Evolutionary conservation across 2,113 vertebrate species (phyloP), one percentile per base, ranked within the genome.

Genomic region (Eleginops maclovinus): DNA sequence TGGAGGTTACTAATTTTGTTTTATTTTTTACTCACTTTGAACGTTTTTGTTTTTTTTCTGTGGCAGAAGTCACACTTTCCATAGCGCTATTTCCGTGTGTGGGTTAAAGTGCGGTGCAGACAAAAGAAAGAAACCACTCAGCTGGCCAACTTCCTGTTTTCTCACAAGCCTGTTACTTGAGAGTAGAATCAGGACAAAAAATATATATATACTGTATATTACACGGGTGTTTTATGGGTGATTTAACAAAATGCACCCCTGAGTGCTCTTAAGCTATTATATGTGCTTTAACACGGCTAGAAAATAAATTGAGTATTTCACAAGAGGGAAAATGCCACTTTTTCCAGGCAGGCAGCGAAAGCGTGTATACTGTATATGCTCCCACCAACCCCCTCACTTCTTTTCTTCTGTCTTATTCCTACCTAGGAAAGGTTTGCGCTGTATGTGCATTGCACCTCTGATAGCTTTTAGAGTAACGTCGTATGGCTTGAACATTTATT

Each of bases 111-210:
- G 85, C 82, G 81, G 62, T n/a, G 69, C 76, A 88, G 76, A 92
- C 86, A 91, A 93, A 88, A 90, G 88, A 88, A 83, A 90, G 79
- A 87, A 89, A 93, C 83, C 79, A 80, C 87, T 89, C 81, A 75
- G 84, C 75, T 86, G 85, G 84, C 79, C 74, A 84, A 84, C 86
- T 91, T 93, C 92, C 91, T 93, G 90, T 90, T 92, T 91, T 87
- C 85, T 91, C 72, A 85, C 53, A 89, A 84, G 70, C 54, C 60
- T 85, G 67, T 61, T 51, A 54, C 75, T 72, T 71, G 15, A 31
- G 55, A 76, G 58, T 49, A 50, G 14, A 67, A 36, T 65, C 43
- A 46, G 12, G 17, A 17, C 10, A 58, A 11, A n/a, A 40, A 15
- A 54, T n/a, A n/a, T n/a, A n/a, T n/a, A 31, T 22, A 31, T 21